Conservation (phyloP, 2,888 invertebrate species). For the Serripes groenlandicus region DNA sequence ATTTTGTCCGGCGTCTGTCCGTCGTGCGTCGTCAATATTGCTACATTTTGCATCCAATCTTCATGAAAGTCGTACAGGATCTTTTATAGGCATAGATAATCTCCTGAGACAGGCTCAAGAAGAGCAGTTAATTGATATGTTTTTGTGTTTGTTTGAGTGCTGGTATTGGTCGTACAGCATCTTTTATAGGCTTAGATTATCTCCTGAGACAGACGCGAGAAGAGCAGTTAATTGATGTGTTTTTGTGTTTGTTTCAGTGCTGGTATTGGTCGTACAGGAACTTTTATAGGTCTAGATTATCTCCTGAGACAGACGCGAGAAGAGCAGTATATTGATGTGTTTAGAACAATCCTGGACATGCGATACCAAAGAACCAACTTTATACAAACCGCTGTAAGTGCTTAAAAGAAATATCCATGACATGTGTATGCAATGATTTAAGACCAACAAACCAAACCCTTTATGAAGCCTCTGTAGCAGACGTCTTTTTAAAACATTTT, state of each 20-base stretch:
- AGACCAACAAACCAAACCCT: no score
- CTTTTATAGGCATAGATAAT: constrained; percentile 68
- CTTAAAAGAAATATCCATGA: neutral
- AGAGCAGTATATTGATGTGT: constrained; percentile 61
- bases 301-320: constrained; percentile 56
- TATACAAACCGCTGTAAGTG: constrained; percentile 67
- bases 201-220: no score
- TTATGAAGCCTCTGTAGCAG: no score
- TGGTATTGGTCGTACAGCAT: neutral
- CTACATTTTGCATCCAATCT: no score
- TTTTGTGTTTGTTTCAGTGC: constrained; percentile 84
- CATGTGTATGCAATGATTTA: no score
- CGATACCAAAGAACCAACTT: constrained; percentile 66
- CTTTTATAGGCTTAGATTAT: no score
- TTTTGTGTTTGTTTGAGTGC: neutral
- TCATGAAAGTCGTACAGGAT: constrained; percentile 88
- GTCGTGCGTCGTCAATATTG: no score
- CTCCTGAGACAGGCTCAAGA: constrained; percentile 57
- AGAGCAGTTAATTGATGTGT: neutral
- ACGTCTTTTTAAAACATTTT: no score
- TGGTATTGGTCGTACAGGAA: constrained; percentile 88
- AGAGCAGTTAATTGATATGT: constrained; percentile 60
- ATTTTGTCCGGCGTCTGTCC: no score
- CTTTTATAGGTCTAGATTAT: constrained; percentile 69
- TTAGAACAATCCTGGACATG: constrained; percentile 63